These are phyloP conservation scores for Gulo gulo DNA, from an alignment of 2,113 vertebrate genomes.

Conservation along the genomic window DNA sequence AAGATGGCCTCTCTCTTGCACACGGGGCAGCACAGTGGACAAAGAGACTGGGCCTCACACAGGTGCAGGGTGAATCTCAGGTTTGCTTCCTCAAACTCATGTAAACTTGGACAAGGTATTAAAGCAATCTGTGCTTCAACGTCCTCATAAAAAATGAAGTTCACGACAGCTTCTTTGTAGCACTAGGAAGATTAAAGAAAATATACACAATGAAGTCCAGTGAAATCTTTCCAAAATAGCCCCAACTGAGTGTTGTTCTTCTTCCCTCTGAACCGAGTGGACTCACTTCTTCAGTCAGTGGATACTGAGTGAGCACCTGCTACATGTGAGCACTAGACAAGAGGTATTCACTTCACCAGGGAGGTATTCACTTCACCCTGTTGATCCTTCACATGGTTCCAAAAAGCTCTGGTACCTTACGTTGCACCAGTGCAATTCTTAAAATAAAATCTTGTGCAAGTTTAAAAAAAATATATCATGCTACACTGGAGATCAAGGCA, in stretches of 20 bases:
- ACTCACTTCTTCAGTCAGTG: not conserved
- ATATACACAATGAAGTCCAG: not conserved
- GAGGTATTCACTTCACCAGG: not conserved
- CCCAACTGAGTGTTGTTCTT: not conserved
- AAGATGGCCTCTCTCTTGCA: not conserved
- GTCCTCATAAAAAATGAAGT: not conserved
- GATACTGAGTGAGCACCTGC: not conserved
- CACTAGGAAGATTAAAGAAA: not conserved
- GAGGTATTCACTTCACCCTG: not conserved
- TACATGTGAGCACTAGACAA: not conserved
- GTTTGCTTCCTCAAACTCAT: not conserved
- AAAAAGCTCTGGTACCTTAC: not conserved
- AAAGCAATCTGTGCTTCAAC: not conserved
- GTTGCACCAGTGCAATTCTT: too few relatives aligned
- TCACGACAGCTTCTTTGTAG: not conserved
- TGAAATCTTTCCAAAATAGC: not conserved
- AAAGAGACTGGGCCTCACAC: not conserved
- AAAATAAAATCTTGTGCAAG: not conserved
- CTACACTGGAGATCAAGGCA: not conserved
- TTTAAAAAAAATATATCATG: not conserved
- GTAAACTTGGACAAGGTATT: not conserved
- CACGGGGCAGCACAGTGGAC: not conserved
- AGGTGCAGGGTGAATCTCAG: not conserved
- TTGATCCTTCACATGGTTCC: not conserved
- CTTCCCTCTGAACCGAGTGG: not conserved